Evolutionary conservation across 2,113 vertebrate species (phyloP).

Genomic region (Hippoglossus stenolepis): DNA sequence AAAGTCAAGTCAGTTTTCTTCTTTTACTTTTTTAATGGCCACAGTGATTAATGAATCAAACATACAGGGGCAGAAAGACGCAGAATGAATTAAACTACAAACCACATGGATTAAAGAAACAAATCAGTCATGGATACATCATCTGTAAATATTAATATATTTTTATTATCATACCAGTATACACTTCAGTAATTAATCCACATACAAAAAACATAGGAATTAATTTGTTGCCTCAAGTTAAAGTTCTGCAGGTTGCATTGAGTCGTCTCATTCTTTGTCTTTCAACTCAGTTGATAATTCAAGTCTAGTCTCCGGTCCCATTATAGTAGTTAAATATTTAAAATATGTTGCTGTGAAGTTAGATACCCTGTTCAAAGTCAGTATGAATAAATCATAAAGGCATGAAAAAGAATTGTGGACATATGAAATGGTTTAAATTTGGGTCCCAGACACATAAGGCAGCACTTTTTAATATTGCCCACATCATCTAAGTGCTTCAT

Average conservation of each 20-base stretch:
- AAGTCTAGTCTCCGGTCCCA: background rate
- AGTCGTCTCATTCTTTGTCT: background rate
- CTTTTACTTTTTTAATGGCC: background rate
- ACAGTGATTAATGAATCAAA: background rate
- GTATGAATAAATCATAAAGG: conserved; percentile 13
- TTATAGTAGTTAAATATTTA: background rate
- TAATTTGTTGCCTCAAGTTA: background rate
- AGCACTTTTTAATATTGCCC: background rate
- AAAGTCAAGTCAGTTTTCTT: too few relatives aligned
- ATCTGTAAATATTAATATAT: conserved; percentile 19
- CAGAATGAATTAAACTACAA: background rate
- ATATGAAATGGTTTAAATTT: conserved; percentile 7
- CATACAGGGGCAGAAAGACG: background rate
- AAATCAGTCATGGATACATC: background rate
- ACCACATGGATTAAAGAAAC: background rate
- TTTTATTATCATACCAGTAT: conserved; percentile 50
- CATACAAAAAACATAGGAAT: conserved; percentile 42
- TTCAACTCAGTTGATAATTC: conserved; percentile 19
- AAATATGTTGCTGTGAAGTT: background rate
- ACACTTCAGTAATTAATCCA: conserved; percentile 29
- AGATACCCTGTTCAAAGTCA: background rate
- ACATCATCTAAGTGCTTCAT: background rate
- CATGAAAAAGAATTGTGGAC: background rate
- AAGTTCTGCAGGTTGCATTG: conserved; percentile 1
- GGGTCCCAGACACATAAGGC: conserved; percentile 26